These are phyloP conservation scores for Eubasilissa splendida DNA, from an alignment of 2,888 invertebrate genomes.

Conservation along the genomic window DNA sequence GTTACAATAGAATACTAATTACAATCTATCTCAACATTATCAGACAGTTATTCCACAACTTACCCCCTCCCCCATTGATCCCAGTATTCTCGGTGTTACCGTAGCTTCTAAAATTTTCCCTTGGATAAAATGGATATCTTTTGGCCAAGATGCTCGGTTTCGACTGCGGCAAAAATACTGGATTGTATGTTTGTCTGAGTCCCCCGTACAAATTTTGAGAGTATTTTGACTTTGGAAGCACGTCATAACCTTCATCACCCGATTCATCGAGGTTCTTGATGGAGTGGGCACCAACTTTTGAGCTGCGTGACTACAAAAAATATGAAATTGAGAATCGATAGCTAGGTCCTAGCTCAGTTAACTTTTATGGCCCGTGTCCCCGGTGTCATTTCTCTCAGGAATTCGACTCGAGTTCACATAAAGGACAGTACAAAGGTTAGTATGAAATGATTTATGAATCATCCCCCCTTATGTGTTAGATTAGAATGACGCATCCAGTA, in stretches of 20 bases:
- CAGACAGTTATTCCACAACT: too few relatives aligned
- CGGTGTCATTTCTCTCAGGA: too few relatives aligned
- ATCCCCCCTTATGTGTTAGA: too few relatives aligned
- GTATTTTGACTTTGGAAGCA: constrained; percentile 62
- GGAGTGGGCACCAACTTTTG: constrained; percentile 65
- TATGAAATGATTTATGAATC: too few relatives aligned
- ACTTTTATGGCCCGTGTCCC: too few relatives aligned
- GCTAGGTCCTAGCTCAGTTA: too few relatives aligned
- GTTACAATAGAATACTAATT: too few relatives aligned
- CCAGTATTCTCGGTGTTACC: not conserved
- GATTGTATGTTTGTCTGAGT: constrained; percentile 43
- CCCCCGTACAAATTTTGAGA: constrained; percentile 62
- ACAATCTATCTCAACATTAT: too few relatives aligned
- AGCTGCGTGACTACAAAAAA: constrained; percentile 66
- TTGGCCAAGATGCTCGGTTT: constrained; percentile 25
- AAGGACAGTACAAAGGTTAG: too few relatives aligned
- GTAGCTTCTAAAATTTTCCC: constrained; percentile 49
- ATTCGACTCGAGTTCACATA: too few relatives aligned
- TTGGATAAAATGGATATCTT: constrained; percentile 53
- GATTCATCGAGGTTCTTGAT: constrained; percentile 71
- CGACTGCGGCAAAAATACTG: constrained; percentile 9
- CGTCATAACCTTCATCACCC: constrained; percentile 68
- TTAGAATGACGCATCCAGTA: too few relatives aligned
- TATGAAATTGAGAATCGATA: not conserved
- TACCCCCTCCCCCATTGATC: not conserved